phyloP scores from a whole-genome alignment of 2,113 vertebrate species.

The Phocoena phocoena region DNA sequence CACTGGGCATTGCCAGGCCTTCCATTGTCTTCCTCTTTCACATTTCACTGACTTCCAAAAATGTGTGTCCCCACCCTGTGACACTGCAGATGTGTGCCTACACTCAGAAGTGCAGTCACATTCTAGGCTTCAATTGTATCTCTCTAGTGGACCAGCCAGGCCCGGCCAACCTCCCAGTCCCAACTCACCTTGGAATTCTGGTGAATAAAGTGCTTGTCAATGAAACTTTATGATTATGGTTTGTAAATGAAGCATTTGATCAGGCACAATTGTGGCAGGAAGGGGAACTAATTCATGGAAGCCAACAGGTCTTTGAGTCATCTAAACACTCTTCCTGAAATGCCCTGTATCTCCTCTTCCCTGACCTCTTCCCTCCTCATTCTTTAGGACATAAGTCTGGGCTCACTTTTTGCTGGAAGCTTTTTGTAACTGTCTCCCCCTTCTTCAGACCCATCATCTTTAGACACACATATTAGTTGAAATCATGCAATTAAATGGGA shows the following conservation, averaged over 20 bases:
- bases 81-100: neutral
- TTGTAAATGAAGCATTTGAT: neutral
- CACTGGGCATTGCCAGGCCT: neutral
- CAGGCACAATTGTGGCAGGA: neutral
- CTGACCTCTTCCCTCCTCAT: neutral
- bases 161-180: neutral
- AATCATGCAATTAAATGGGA: neutral
- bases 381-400: neutral
- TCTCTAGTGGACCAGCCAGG: neutral
- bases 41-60: neutral
- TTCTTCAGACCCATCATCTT: neutral
- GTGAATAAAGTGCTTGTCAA: neutral
- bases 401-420: neutral
- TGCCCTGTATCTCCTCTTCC: neutral
- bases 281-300: neutral
- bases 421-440: neutral
- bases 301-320: neutral
- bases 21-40: neutral
- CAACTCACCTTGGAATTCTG: neutral
- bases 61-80: neutral
- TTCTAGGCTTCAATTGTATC: no score
- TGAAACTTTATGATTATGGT: neutral
- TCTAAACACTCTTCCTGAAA: neutral
- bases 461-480: neutral
- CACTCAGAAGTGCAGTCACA: neutral